Evolutionary conservation across 1,140 invertebrate species (phyloP), one percentile per base, ranked within the genome.

Genomic region (Ephestia elutella): DNA sequence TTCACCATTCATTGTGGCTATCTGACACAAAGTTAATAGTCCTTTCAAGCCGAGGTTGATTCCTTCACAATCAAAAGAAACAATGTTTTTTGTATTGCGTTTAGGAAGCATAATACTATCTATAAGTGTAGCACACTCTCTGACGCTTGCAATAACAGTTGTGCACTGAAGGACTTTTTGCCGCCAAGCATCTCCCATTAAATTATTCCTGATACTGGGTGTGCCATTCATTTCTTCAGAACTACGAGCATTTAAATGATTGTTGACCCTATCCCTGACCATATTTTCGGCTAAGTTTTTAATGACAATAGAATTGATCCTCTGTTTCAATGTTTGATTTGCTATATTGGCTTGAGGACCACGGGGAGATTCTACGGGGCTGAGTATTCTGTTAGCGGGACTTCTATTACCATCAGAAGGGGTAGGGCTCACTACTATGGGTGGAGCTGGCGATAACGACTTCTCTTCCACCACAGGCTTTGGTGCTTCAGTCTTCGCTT

Each of bases 271-370:
- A 80, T 97, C 96, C 73, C 94, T 92, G 49, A 96, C 95, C 60
- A 95, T 94, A 80, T 98, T 98, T 71, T 97, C 95, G 19, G 96
- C 96, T 35, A 98, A 86, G 38, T 95, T 96, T 78, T 96, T 96
- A 79, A 96, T 93, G 0, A 97, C 93, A 69, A 97, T 91, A 56
- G 92, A 95, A 82, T 96, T 97, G 32, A 97, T 94, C 73, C 96
- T 90, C 71, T 97, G 95, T 77, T 96, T 97, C 0, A 97, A 82
- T 0, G 92, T 93, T 89, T 96, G 94, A 75, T 92, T 92, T 11
- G 85, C 89, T 71, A 90, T 90, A 78, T 81, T 73, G 62, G 85
- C 77, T 87, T 90, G 82, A 59, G 73, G 79, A 57, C 75, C 62
- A 68, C 88, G 74, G 70, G 88, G 79, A 75, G 85, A 86, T 82